These are phyloP conservation scores for Oxytorus armatus DNA, from an alignment of 2,888 invertebrate genomes.

Conservation along the genomic window DNA sequence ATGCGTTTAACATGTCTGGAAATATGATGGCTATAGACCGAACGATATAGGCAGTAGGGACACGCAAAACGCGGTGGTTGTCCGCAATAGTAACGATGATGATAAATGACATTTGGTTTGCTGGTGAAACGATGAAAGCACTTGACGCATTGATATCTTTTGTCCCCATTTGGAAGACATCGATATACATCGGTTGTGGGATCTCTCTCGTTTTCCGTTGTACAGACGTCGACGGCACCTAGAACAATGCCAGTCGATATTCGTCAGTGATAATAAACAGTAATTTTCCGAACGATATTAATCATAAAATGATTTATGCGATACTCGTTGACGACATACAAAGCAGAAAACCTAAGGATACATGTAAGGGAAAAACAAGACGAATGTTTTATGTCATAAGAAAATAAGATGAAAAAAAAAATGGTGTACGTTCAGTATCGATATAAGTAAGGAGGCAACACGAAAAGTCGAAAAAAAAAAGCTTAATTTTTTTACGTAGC, in stretches of 20 bases:
- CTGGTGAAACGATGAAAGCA: slow-evolving; percentile 73
- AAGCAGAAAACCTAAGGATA: not conserved
- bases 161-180: slow-evolving; percentile 30
- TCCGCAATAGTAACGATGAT: slow-evolving; percentile 84
- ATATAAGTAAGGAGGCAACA: too few relatives aligned
- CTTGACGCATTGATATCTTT: slow-evolving; percentile 71
- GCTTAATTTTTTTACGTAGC: too few relatives aligned
- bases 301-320: not conserved
- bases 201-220: not conserved
- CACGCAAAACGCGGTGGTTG: slow-evolving; percentile 78
- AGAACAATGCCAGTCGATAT: slow-evolving; percentile 25
- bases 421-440: too few relatives aligned
- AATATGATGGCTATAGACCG: slow-evolving; percentile 72
- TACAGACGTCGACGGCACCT: slow-evolving; percentile 13
- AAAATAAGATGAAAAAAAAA: too few relatives aligned
- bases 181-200: slow-evolving; percentile 10
- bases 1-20: slow-evolving; percentile 61
- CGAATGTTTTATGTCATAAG: too few relatives aligned
- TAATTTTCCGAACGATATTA: not conserved
- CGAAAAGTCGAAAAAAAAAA: too few relatives aligned
- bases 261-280: not conserved
- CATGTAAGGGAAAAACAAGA: too few relatives aligned
- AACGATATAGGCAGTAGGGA: slow-evolving; percentile 75
- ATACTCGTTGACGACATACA: not conserved
- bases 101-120: slow-evolving; percentile 74